Base-by-base conservation (phyloP, 2,888 invertebrate genomes). In the Sinohyriopsis cumingii region DNA sequence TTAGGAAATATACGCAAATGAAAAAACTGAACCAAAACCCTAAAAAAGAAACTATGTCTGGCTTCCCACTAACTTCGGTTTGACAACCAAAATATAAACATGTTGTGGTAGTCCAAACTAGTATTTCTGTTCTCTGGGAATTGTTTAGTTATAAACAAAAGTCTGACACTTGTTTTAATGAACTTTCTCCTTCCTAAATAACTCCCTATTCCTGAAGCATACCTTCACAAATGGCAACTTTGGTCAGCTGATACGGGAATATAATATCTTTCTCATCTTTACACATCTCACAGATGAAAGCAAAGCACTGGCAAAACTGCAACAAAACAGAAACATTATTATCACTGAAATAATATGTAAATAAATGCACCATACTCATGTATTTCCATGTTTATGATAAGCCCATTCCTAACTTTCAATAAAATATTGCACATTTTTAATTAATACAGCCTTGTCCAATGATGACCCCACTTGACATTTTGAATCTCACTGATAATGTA, bases 251-350 rank as follows among this genome's bases (percentile, higher is more conserved):
- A 77, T 88, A 89, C 55, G 89, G 90, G 72, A 87, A 90, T 66
- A 90, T 85, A 20, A 89, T 77, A 65, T 87, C 87, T 56, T 80
- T 71, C 19, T 76, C 82, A 69, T 85, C 80, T 56, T 82, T 78
- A 68, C 90, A 90, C 70, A 89, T 76, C 66, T 89, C 90, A 82
- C 90, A 90, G 66, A 90, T 84, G 71, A 89, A 89, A n/a, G 89
- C 89, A 78, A 88, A 81, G 18, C 86, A 86, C 57, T 84, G 87
- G 71, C 90, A 90, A 65, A 87, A 79, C 88, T 89, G 79, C 19
- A 84, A 83, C 33, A 69, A 18, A 73, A 45, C 45, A 45, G 45
- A 45, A 45, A 45, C 12, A 45, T 15, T 15, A 45, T 15, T 15
- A 15, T 45, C 24, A 12, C 15, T 59, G 5, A 24, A 59, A n/a